phyloP scores from a whole-genome alignment of 92 coral and sea anemone genomes.

The Blastomussa wellsi region DNA sequence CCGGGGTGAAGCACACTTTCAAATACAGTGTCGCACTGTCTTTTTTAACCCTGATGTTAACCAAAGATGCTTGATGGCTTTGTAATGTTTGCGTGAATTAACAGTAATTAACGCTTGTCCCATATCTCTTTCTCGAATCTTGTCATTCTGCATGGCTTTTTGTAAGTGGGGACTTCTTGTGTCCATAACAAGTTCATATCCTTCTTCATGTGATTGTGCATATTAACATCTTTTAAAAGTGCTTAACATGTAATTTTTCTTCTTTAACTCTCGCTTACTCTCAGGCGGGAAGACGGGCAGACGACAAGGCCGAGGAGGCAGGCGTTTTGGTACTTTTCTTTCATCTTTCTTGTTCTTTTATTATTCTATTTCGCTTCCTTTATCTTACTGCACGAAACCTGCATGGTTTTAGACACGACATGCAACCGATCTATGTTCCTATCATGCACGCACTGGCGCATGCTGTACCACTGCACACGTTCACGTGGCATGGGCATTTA shows the following conservation, averaged over 20 bases:
- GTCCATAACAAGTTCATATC: constrained; percentile 5
- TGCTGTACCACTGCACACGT: background rate
- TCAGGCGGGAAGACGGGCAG: constrained; percentile 76
- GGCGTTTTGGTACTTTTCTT: constrained; percentile 63
- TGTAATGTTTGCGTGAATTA: background rate
- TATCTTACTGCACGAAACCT: constrained; percentile 5
- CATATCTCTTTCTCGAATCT: background rate
- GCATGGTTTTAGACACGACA: background rate
- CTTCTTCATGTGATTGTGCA: background rate
- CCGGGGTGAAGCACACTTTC: background rate
- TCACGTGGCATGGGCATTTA: background rate
- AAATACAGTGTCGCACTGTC: background rate
- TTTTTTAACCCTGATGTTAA: background rate
- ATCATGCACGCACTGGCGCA: background rate
- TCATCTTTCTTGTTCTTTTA: constrained; percentile 32
- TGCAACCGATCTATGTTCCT: background rate
- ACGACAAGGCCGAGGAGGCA: constrained; percentile 75
- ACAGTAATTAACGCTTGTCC: constrained; percentile 9
- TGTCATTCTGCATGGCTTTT: constrained; percentile 18
- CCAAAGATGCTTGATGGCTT: background rate
- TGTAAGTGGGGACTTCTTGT: background rate
- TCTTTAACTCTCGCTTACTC: constrained; percentile 37
- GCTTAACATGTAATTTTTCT: constrained; percentile 38
- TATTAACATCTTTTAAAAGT: constrained; percentile 29
- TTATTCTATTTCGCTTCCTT: background rate